phyloP scores from a whole-genome alignment of 2,797 vertebrate species.

The Trachops cirrhosus region DNA sequence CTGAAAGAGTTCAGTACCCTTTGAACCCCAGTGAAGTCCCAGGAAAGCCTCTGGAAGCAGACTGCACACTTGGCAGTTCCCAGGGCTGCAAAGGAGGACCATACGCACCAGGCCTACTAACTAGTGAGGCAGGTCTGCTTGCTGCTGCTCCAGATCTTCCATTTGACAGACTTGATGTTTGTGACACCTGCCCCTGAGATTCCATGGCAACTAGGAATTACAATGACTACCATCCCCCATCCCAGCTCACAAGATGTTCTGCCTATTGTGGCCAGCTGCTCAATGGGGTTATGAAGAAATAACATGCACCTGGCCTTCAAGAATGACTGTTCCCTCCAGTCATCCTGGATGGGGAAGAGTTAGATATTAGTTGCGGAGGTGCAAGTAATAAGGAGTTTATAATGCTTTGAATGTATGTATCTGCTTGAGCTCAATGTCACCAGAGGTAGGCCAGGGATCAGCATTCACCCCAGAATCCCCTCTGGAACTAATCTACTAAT shows the following conservation, averaged over 20 bases:
- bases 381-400: not conserved
- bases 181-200: not conserved
- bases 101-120: not conserved
- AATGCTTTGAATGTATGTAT: not conserved
- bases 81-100: not conserved
- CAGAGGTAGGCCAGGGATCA: slow-evolving; percentile 3
- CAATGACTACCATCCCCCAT: not conserved
- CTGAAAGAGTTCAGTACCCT: not conserved
- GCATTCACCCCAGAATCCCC: not conserved
- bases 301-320: not conserved
- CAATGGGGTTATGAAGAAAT: slow-evolving; percentile 9
- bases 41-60: not conserved
- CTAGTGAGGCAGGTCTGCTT: not conserved
- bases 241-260: slow-evolving; percentile 39
- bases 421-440: not conserved
- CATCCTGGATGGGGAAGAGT: not conserved
- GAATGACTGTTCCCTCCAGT: not conserved
- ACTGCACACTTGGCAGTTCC: not conserved
- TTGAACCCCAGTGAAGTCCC: not conserved
- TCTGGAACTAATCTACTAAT: not conserved
- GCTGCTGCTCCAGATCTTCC: not conserved
- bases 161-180: not conserved
- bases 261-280: slow-evolving; percentile 22
- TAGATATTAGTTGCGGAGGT: not conserved
- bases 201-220: slow-evolving; percentile 53